Percentiles rank a stretch among this genome's conserved stretches.
phyloP scores from a whole-genome alignment of 1,140 invertebrate genomes.

The Paracyclopina nana region DNA sequence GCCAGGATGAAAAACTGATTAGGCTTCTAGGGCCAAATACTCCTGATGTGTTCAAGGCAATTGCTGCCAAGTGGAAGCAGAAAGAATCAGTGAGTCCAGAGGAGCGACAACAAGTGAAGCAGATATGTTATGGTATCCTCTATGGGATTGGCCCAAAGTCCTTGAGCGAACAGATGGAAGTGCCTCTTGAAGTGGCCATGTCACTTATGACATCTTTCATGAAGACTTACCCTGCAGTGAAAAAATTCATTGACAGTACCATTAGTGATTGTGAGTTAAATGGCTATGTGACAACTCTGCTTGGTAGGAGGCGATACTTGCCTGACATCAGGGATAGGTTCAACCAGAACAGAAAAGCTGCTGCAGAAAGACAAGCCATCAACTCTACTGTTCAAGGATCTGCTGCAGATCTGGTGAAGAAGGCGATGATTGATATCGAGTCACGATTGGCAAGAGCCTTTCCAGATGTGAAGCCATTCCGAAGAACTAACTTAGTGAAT shows the following conservation, averaged over 20 bases:
- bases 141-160: conserved; percentile 82
- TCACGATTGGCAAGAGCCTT: conserved; percentile 26
- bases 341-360: conserved; percentile 37
- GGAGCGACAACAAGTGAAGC: conserved; percentile 64
- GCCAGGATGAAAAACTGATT: conserved; percentile 38
- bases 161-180: conserved; percentile 54
- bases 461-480: no score
- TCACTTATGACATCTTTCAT: conserved; percentile 64
- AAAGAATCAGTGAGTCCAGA: conserved; percentile 40
- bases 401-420: conserved; percentile 81
- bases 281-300: conserved; percentile 65
- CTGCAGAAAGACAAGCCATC: conserved; percentile 76
- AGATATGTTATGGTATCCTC: conserved; percentile 89
- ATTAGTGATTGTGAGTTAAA: conserved; percentile 43
- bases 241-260: conserved; percentile 41
- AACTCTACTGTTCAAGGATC: conserved; percentile 90
- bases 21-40: not conserved
- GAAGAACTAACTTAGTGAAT: no score
- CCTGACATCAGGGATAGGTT: conserved; percentile 47
- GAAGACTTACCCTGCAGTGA: conserved; percentile 28
- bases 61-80: conserved; percentile 7
- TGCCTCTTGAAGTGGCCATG: conserved; percentile 56
- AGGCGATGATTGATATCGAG: conserved; percentile 61
- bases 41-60: conserved; percentile 6
- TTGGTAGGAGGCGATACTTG: conserved; percentile 52